Percentiles rank a stretch among this genome's conserved stretches.
These are phyloP conservation scores for Poecilia velifera DNA, from an alignment of 2,797 vertebrate species.

Conservation along the genomic window DNA sequence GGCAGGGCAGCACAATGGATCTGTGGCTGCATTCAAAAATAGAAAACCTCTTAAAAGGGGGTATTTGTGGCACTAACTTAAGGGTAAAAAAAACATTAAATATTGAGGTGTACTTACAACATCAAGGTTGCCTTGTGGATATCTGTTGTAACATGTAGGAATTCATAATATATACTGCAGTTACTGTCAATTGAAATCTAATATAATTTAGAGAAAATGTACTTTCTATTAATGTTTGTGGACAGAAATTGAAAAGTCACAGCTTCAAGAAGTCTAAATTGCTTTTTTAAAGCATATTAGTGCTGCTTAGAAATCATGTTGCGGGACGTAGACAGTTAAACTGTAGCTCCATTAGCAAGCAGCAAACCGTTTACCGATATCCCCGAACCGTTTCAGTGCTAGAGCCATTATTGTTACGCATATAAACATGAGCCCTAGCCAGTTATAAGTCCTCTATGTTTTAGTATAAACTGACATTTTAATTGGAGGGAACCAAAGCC, in stretches of 20 bases:
- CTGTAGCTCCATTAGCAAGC: constrained; percentile 67
- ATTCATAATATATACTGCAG: not conserved
- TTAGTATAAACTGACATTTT: not conserved
- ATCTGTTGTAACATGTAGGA: not conserved
- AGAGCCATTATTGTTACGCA: not conserved
- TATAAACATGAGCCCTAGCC: not conserved
- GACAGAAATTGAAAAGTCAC: not conserved
- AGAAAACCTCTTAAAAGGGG: constrained; percentile 55
- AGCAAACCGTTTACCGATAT: constrained; percentile 35
- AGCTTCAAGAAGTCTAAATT: not conserved
- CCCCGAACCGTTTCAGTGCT: constrained; percentile 24
- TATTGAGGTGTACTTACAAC: not conserved
- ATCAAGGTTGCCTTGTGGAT: not conserved
- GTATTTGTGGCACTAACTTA: constrained; percentile 30
- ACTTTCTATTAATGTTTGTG: not conserved
- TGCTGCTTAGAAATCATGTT: constrained; percentile 35
- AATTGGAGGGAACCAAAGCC: constrained; percentile 21
- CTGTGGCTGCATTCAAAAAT: constrained; percentile 77
- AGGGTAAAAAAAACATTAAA: constrained; percentile 6
- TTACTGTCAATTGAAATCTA: not conserved
- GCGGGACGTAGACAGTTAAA: constrained; percentile 50
- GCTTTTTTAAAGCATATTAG: not conserved
- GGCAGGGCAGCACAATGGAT: constrained; percentile 71
- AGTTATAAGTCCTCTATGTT: not conserved
- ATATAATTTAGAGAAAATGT: not conserved